Base-by-base conservation (phyloP, 1,140 invertebrate species). In the Daktulosphaira vitifoliae region DNA sequence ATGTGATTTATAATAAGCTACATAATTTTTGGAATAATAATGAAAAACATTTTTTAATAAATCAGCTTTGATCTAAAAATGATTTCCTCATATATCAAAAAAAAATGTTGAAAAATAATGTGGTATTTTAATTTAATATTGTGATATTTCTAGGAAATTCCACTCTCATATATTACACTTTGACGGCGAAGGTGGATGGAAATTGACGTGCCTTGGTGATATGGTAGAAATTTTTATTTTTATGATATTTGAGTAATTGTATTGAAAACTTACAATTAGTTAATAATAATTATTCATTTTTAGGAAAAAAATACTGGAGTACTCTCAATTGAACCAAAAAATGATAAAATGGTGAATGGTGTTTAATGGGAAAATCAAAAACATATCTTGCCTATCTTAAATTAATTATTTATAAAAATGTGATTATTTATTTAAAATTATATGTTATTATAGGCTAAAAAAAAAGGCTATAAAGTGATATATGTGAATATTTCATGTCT, bases 81-180 rank as follows among this genome's bases (percentile, higher is more conserved):
- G n/a, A n/a, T n/a, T n/a, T n/a, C n/a, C n/a, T n/a, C n/a, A n/a
- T n/a, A n/a, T n/a, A n/a, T n/a, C n/a, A n/a, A n/a, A 37, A 11
- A 18, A 18, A 18, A 42, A 48, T 54, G 50, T 20, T 13, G 49
- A 51, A 54, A 15, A 46, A 48, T 22, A 13, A 26, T 44, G 25
- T 18, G 52, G 3, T 49, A 6, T 3, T 25, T 42, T 5, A 15
- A 59, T 33, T 13, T 65, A 68, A 4, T 22, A 16, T 18, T 38
- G 13, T 42, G 6, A 65, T 4, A 74, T 76, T 71, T 75, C 70
- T 68, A 92, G 91, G 83, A 96, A 95, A 81, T 97, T 94, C 76
- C 95, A 98, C 74, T 89, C 88, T 0, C 87, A 95, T 73, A 80
- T 97, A 44, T 77, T 98, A 13, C 89, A 95, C 71, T 98, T 97